These are phyloP conservation scores for Lynx canadensis DNA, from an alignment of 2,113 vertebrate species.

Conservation along the genomic window DNA sequence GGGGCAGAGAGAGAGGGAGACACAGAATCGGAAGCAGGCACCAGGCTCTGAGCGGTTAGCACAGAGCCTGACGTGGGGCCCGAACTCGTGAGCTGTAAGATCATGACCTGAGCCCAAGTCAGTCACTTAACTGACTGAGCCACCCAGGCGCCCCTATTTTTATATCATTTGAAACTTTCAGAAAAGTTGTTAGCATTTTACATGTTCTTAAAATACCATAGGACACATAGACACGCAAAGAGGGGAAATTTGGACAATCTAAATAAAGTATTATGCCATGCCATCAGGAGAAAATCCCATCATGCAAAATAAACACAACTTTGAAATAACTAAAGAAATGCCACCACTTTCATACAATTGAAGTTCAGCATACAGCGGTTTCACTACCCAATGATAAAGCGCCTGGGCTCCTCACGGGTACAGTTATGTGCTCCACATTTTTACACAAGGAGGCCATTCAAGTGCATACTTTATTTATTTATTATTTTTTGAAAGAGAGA, in stretches of 20 bases:
- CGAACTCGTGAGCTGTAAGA: too few relatives aligned
- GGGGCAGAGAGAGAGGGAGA: too few relatives aligned
- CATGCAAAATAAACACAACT: slow-evolving; percentile 49
- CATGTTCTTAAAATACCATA: background rate
- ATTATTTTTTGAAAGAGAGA: too few relatives aligned
- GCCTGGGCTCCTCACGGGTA: slow-evolving; percentile 52
- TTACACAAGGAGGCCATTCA: slow-evolving; percentile 60
- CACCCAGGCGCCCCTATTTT: background rate
- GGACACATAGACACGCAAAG: slow-evolving; percentile 14
- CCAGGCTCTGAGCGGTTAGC: too few relatives aligned
- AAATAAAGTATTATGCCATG: slow-evolving; percentile 1
- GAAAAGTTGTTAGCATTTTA: background rate
- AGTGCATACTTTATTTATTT: background rate
- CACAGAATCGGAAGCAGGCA: too few relatives aligned
- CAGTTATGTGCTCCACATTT: slow-evolving; percentile 45
- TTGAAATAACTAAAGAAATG: slow-evolving; percentile 49
- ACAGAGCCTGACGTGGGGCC: too few relatives aligned
- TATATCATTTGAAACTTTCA: background rate
- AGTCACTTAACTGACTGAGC: too few relatives aligned
- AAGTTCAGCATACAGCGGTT: slow-evolving; percentile 50
- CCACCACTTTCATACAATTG: slow-evolving; percentile 41
- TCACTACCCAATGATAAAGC: slow-evolving; percentile 64
- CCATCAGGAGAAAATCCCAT: background rate
- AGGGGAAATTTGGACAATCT: background rate
- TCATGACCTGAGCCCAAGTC: too few relatives aligned